Base-by-base conservation (phyloP, 2,797 vertebrate species). In the Pseudomugil gertrudae region DNA sequence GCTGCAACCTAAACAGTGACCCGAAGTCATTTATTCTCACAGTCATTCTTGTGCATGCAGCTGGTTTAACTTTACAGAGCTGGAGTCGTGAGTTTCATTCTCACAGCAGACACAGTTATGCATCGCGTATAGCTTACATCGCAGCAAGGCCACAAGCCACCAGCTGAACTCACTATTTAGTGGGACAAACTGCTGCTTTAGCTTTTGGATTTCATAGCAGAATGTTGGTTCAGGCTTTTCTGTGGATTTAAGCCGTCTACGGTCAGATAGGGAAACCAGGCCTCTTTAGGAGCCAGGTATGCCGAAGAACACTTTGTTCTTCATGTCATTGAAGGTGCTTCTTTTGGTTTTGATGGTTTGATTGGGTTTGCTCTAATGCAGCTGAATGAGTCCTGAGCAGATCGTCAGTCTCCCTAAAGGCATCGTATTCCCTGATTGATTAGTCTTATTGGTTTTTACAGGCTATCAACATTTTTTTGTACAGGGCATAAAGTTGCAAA, bases 41-140 rank as follows among this genome's bases (percentile, higher is more conserved):
- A 19, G 1, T 50, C 57, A 27, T 57, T 60, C 35, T 17, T 29
- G 33, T 66, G 26, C 51, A 17, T 0, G 13, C 26, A 62, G 53
- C 55, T 70, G 56, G 53, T 68, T 58, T 26, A 21, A 21, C 15
- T 43, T 69, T 45, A 51, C 35, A 71, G 35, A 54, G 27, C 24
- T 21, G 23, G 26, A 73, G 57, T 45, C 56, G 43, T 0, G 15
- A 74, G 60, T 71, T 82, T 80, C 24, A 52, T 38, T 80, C 24
- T 72, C 9, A 50, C 13, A 57, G 47, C 47, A 58, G 35, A 57
- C 23, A 5, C 24, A 47, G n/a, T 4, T n/a, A 33, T 57, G 27
- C 53, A 10, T 32, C 47, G 17, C 30, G 11, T 10, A 2, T 36
- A 26, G n/a, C 32, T 30, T 23, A 38, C 13, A 6, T 3, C 43